These are phyloP conservation scores for Gasterosteus nipponicus DNA, from an alignment of 2,113 vertebrate species.

Conservation along the genomic window DNA sequence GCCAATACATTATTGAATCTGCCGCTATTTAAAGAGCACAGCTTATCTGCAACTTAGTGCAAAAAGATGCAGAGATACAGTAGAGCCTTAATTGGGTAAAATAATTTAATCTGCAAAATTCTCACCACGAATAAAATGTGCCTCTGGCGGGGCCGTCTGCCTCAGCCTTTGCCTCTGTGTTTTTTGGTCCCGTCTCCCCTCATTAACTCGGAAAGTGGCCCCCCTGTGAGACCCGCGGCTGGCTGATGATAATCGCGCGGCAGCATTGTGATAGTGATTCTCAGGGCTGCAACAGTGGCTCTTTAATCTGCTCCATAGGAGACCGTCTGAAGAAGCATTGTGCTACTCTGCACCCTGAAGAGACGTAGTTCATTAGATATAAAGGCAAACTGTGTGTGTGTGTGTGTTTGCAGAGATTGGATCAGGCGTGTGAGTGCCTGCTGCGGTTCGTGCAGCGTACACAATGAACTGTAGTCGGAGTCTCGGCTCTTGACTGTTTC, in stretches of 20 bases:
- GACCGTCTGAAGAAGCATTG: conserved; percentile 1
- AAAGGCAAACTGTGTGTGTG: not conserved
- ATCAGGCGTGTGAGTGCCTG: not conserved
- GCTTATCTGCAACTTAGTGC: conserved; percentile 39
- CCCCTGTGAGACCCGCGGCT: conserved; percentile 26
- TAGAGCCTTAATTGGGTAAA: conserved; percentile 5
- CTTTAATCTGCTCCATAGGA: conserved; percentile 55
- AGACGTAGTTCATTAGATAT: not conserved
- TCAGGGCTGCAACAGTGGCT: conserved; percentile 34
- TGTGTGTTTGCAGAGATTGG: not conserved
- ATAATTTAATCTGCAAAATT: conserved; percentile 44
- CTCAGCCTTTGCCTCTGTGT: conserved; percentile 15
- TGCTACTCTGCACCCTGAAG: not conserved
- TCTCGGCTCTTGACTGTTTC: not conserved
- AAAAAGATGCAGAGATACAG: conserved; percentile 8
- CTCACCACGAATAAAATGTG: not conserved
- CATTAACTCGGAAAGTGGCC: conserved; percentile 47
- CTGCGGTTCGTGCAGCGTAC: not conserved
- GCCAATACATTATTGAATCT: conserved; percentile 44
- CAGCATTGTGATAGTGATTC: conserved; percentile 60
- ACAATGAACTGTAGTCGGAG: not conserved
- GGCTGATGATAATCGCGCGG: conserved; percentile 42
- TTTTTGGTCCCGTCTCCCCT: conserved; percentile 14
- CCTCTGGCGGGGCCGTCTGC: not conserved
- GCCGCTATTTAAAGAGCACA: conserved; percentile 30